Percentiles rank a stretch among this genome's conserved stretches.
Evolutionary conservation across 2,797 vertebrate species (phyloP).

Genomic region (Sebastes diaconus): DNA sequence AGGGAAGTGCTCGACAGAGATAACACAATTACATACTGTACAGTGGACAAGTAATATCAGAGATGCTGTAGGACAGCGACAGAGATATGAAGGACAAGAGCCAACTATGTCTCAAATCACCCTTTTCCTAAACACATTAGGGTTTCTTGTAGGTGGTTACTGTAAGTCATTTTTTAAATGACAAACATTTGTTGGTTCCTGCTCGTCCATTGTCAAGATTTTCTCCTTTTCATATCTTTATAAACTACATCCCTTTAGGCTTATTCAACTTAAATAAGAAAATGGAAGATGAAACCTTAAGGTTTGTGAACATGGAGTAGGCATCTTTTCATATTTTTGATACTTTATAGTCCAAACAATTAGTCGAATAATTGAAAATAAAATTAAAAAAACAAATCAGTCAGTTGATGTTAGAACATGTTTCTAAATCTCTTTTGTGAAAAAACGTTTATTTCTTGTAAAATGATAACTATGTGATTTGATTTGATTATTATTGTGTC

Average conservation of each 20-base stretch:
- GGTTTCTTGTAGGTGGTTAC: not conserved
- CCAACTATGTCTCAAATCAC: conserved; percentile 23
- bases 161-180: conserved; percentile 10
- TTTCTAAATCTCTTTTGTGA: not conserved
- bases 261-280: not conserved
- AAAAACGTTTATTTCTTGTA: no score
- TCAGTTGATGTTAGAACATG: not conserved
- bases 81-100: conserved; percentile 29
- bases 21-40: conserved; percentile 53
- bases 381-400: not conserved
- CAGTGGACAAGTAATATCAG: conserved; percentile 38
- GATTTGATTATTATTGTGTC: no score
- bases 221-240: not conserved
- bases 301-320: not conserved
- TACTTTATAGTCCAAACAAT: not conserved
- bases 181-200: not conserved
- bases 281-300: not conserved
- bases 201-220: not conserved
- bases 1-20: conserved; percentile 62
- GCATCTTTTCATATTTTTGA: not conserved
- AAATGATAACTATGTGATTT: no score
- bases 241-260: not conserved
- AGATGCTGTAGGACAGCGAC: conserved; percentile 21
- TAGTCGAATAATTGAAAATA: not conserved
- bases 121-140: conserved; percentile 49